These are phyloP conservation scores for Gambusia affinis DNA, from an alignment of 2,113 vertebrate species.

Conservation along the genomic window DNA sequence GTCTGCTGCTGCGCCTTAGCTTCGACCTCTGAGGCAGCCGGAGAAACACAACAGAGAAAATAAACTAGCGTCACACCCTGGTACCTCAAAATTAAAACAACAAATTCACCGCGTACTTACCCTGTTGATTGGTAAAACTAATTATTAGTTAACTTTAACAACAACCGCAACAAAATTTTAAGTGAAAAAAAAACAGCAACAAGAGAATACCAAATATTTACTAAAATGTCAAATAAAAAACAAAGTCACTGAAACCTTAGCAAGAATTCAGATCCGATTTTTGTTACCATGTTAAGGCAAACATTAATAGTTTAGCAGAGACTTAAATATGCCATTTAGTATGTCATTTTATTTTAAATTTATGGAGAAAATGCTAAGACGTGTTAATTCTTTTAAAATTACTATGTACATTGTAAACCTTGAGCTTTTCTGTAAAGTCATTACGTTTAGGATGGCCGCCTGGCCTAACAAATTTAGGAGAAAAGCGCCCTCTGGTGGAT, in stretches of 20 bases:
- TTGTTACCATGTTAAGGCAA: not conserved
- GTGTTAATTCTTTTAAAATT: not conserved
- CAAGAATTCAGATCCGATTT: too few relatives aligned
- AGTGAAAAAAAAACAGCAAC: not conserved
- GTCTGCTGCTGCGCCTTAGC: not conserved
- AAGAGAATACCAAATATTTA: not conserved
- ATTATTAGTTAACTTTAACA: not conserved
- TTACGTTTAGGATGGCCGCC: constrained; percentile 9
- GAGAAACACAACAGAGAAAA: not conserved
- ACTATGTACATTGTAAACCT: not conserved
- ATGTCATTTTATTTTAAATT: not conserved
- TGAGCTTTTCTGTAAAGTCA: not conserved
- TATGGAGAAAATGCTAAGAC: not conserved
- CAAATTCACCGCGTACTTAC: too few relatives aligned
- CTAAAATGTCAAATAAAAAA: too few relatives aligned
- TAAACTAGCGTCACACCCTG: not conserved
- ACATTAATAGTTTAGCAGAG: not conserved
- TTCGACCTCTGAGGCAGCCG: not conserved
- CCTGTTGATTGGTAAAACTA: not conserved
- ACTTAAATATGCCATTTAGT: not conserved
- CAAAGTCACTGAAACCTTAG: too few relatives aligned
- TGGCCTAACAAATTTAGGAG: not conserved
- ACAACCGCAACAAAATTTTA: not conserved
- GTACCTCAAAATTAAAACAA: not conserved
- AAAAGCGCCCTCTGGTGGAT: constrained; percentile 50